phyloP scores from a whole-genome alignment of 2,888 invertebrate species.

The Penaeus monodon region DNA sequence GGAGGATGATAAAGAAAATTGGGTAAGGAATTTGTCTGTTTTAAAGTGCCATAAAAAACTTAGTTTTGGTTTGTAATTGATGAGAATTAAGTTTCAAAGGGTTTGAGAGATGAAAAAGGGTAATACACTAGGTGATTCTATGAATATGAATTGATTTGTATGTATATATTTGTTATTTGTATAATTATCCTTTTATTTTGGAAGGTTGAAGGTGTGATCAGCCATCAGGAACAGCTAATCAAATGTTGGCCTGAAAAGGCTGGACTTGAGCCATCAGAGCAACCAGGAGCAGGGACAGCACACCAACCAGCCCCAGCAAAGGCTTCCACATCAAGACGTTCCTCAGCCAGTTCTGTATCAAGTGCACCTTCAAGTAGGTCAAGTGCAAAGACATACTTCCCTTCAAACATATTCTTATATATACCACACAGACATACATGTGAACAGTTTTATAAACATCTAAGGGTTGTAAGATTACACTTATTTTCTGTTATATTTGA shows the following conservation, averaged over 20 bases:
- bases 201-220: conserved; percentile 60
- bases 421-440: too few relatives aligned
- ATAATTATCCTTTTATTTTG: background rate
- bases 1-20: conserved; percentile 61
- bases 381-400: too few relatives aligned
- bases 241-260: conserved; percentile 51
- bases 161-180: background rate
- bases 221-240: conserved; percentile 56
- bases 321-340: conserved; percentile 4
- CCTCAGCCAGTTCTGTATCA: conserved; percentile 6
- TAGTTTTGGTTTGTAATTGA: too few relatives aligned
- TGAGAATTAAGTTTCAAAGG: background rate
- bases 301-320: conserved; percentile 12
- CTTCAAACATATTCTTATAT: too few relatives aligned
- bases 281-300: background rate
- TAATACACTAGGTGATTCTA: background rate
- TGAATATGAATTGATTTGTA: background rate
- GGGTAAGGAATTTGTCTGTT: conserved; percentile 50
- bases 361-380: background rate
- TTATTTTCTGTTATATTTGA: too few relatives aligned
- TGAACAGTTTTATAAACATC: too few relatives aligned
- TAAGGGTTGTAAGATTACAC: too few relatives aligned
- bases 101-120: background rate
- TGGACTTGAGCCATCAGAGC: background rate
- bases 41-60: background rate